Base-by-base conservation (phyloP, 2,888 invertebrate species). In the Thymelicus lineola region DNA sequence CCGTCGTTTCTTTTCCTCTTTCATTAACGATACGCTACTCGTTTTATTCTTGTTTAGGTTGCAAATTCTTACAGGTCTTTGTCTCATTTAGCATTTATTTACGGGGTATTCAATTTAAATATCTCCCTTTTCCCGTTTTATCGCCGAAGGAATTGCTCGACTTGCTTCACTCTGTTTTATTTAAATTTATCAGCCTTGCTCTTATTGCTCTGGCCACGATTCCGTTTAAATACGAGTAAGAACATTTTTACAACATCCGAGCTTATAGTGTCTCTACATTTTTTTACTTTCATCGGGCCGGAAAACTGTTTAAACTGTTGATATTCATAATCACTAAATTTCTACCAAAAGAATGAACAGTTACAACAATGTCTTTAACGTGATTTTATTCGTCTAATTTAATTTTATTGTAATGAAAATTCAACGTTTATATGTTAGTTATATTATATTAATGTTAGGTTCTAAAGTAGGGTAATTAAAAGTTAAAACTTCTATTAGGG, bases 81-180 rank as follows among this genome's bases (percentile, higher is more conserved):
- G 91, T 92, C 90, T 91, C 90, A 88, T 90, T 91, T 89, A 89
- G 84, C 86, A 89, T 91, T 90, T 91, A 91, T 91, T 91, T 89
- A 91, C 89, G 89, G 86, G 85, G 87, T 87, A 87, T 90, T 90
- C 90, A 89, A 91, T 91, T 91, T 90, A 90, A 91, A 91, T 88
- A 90, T 87, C 83, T 85, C 86, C 88, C 84, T 85, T 87, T 87
- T 85, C 80, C 85, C 86, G 87, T 89, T 91, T 90, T 90, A 91
- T 91, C 89, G 85, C 82, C 78, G 83, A 77, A 84, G 85, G 82
- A 89, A 89, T 87, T 86, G 85, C 84, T 80, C 77, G 85, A 86
- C 84, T 87, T 81, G 85, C 85, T 85, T 82, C 82, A 81, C 81
- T 84, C 79, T 76, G 84, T 85, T 86, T 88, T 90, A 89, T 90